Base-by-base conservation (phyloP, 2,888 invertebrate species). In the Drosophila anomalata region DNA sequence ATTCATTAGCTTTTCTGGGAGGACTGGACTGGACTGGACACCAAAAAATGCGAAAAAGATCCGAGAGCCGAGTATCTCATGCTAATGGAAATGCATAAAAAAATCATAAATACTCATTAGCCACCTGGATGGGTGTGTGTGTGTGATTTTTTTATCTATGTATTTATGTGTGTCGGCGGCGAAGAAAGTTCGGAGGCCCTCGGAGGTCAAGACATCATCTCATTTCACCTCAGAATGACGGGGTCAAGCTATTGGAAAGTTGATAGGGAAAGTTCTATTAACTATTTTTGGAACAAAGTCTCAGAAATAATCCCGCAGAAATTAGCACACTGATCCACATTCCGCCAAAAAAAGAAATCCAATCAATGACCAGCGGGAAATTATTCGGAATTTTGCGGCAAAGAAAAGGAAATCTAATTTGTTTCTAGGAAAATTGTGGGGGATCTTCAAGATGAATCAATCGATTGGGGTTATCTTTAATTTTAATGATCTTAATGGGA, bases 31-130 rank as follows among this genome's bases (percentile, higher is more conserved):
- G 46, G 17, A 11, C 62, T 54, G 41, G 31, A 24, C 31, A n/a
- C 29, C 36, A 31, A 14, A 31, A 44, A 24, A 44, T 36, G 68
- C 69, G 39, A 69, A 69, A 63, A 53, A 70, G 57, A 71, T 46
- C 42, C 72, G 41, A 22, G 51, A 22, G 51, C 46, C 61, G 31
- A 53, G 42, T 62, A 22, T 53, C 50, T 75, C 68, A 79, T 82
- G 87, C 84, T 83, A 83, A 83, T 83, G 84, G 75, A 73, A 83
- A 86, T 83, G 78, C 87, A 83, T 83, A 83, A 86, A 84, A 82
- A 83, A 76, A 50, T 47, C 84, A 84, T 87, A 83, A 82, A 82
- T 83, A 76, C 78, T 83, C 76, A 82, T 82, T 82, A 82, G 83
- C 54, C 33, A 14, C 26, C 44, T 58, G 52, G 47, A 44, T 52